Conservation (phyloP, 2,888 invertebrate genomes). For the Drosophila nigritarsus region DNA sequence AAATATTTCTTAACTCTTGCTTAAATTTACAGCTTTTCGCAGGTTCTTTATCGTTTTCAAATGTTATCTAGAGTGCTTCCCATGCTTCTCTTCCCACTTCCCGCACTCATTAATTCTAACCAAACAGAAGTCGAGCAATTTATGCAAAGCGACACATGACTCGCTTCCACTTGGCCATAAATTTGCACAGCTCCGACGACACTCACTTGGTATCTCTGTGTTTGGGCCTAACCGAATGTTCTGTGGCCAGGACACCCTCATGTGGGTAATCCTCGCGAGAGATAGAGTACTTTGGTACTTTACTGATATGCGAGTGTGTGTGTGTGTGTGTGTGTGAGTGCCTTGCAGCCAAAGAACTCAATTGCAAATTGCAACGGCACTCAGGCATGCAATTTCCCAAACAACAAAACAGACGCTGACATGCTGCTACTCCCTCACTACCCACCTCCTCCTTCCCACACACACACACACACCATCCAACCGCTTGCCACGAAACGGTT, state of each 20-base stretch:
- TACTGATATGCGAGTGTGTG: background rate
- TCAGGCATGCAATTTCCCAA: conserved; percentile 74
- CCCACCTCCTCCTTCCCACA: no score
- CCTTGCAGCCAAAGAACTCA: conserved; percentile 68
- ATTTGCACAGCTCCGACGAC: conserved; percentile 54
- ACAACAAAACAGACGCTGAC: conserved; percentile 53
- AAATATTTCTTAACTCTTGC: background rate
- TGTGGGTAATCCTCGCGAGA: conserved; percentile 37
- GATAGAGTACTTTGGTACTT: conserved; percentile 18
- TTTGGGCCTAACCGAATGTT: conserved; percentile 37
- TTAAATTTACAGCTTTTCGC: conserved; percentile 6
- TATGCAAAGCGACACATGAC: conserved; percentile 73
- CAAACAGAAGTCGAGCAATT: conserved; percentile 74
- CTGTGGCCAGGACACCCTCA: conserved; percentile 36
- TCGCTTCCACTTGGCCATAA: conserved; percentile 49
- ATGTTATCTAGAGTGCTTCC: conserved; percentile 17
- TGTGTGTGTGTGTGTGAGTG: conserved; percentile 17
- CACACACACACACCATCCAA: conserved; percentile 4
- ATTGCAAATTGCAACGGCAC: conserved; percentile 79
- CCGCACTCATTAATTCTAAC: conserved; percentile 66
- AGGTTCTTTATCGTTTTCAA: conserved; percentile 14
- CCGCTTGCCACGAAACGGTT: conserved; percentile 22
- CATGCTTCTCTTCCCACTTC: conserved; percentile 33
- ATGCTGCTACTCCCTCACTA: conserved; percentile 16
- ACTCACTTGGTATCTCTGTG: conserved; percentile 22